phyloP scores from a whole-genome alignment of 2,888 invertebrate genomes.

The Gasteruption jaculator region DNA sequence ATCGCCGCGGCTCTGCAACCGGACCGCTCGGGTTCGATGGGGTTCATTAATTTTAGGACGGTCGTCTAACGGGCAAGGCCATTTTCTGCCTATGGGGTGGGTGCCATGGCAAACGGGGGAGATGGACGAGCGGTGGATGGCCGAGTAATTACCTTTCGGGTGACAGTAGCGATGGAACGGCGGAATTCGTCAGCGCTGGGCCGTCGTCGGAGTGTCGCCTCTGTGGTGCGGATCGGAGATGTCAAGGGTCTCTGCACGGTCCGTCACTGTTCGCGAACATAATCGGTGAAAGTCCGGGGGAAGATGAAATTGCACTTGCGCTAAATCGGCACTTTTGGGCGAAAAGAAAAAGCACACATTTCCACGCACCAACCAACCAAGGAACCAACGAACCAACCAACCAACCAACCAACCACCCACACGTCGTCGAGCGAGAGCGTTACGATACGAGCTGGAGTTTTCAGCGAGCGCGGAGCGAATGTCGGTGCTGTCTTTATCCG shows the following conservation, averaged over 20 bases:
- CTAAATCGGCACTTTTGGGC: too few species aligned
- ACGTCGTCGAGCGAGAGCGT: too few species aligned
- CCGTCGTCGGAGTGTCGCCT: slow-evolving; percentile 6
- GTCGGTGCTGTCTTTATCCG: slow-evolving; percentile 9
- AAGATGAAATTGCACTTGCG: neutral
- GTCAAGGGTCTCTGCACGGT: slow-evolving; percentile 19
- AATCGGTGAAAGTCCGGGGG: slow-evolving; percentile 20
- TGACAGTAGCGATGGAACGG: slow-evolving; percentile 20
- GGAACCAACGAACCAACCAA: too few species aligned
- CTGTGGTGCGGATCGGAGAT: slow-evolving; percentile 32
- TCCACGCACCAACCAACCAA: slow-evolving; percentile 5
- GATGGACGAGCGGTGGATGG: slow-evolving; percentile 1
- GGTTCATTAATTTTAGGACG: slow-evolving; percentile 1
- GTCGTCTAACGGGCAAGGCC: slow-evolving; percentile 10
- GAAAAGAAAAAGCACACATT: slow-evolving; percentile 1
- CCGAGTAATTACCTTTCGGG: slow-evolving; percentile 26
- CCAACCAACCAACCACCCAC: too few species aligned
- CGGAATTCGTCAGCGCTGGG: slow-evolving; percentile 17
- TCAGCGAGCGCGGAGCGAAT: slow-evolving; percentile 15
- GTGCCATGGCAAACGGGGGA: neutral
- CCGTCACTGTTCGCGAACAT: slow-evolving; percentile 13
- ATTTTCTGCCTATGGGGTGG: slow-evolving; percentile 7
- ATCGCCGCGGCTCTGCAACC: too few species aligned
- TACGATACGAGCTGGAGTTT: too few species aligned
- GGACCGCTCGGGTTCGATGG: slow-evolving; percentile 8